These are phyloP conservation scores for Rotaria socialis DNA, from an alignment of 2,888 invertebrate genomes.

Conservation along the genomic window DNA sequence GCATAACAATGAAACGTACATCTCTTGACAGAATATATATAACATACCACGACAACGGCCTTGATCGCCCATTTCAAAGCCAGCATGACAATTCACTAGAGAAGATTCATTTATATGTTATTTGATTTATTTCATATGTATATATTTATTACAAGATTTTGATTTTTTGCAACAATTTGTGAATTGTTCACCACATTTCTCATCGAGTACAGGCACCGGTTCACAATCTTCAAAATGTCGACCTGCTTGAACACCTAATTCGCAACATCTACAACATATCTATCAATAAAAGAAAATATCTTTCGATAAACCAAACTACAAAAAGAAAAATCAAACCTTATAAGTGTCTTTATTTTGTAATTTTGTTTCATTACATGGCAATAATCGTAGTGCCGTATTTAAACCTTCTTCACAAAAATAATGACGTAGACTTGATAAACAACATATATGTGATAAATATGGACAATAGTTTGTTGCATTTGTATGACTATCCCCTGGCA, in stretches of 20 bases:
- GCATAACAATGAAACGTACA: no score
- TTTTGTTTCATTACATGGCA: slow-evolving; percentile 45
- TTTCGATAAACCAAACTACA: not conserved
- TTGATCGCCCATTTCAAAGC: not conserved
- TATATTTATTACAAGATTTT: not conserved
- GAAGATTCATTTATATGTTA: not conserved
- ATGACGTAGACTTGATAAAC: slow-evolving; percentile 35
- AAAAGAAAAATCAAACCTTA: not conserved
- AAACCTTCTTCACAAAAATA: slow-evolving; percentile 42
- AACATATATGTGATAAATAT: slow-evolving; percentile 41
- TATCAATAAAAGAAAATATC: not conserved
- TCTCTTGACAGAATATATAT: no score
- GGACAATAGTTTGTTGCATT: slow-evolving; percentile 35
- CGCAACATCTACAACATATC: slow-evolving; percentile 45
- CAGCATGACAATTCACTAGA: not conserved
- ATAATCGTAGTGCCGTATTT: slow-evolving; percentile 39
- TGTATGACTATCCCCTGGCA: not conserved
- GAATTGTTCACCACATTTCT: slow-evolving; percentile 40
- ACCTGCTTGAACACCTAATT: slow-evolving; percentile 43
- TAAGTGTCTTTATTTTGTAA: not conserved
- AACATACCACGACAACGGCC: slow-evolving; percentile 1
- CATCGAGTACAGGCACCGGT: slow-evolving; percentile 37
- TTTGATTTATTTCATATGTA: not conserved
- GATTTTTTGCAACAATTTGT: slow-evolving; percentile 40
- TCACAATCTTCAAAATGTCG: slow-evolving; percentile 38